Base-by-base conservation (phyloP, 2,797 vertebrate genomes). In the Cichlasoma orientale region DNA sequence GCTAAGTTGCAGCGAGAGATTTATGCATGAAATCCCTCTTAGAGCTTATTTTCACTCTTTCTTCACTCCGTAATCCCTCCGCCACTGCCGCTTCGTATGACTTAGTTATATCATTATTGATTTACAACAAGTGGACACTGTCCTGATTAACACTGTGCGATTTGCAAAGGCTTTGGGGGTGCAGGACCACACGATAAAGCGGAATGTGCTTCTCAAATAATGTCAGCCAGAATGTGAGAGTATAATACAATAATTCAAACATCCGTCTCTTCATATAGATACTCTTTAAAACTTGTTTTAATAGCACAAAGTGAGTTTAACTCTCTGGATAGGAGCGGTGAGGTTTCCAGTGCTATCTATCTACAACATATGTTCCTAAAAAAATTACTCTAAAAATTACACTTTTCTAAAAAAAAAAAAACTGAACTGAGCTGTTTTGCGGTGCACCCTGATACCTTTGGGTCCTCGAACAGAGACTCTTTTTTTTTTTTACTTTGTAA, bases 401-500 rank as follows among this genome's bases (percentile, higher is more conserved):
- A 54, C 80, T 58, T 69, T 47, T 74, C 50, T 69, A 27, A 27
- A 27, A 27, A n/a, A 29, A 85, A 78, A 80, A 56, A 63, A 29
- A 31, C 38, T 63, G 52, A 70, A 73, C 36, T 54, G 72, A 59
- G 78, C 38, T 75, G 73, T 63, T 80, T 69, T 66, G 57, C 57
- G 52, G 77, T 82, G 83, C 75, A 36, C 78, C 59, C 79, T 85
- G 80, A 69, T 85, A 85, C 79, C 63, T 79, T 78, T 82, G 72
- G 72, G 84, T 83, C 89, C 80, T 74, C 27, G n/a, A 89, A 75
- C 74, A 89, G 79, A 86, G 53, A 76, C 10, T 19, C 61, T 36
- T 54, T 71, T 73, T 16, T 31, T 94, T 8, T 36, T 93, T 95
- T 92, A 94, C 90, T 96, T 96, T 96, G 94, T 96, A 96, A 96